phyloP scores from a whole-genome alignment of 2,113 vertebrate genomes.

The Eira barbara region DNA sequence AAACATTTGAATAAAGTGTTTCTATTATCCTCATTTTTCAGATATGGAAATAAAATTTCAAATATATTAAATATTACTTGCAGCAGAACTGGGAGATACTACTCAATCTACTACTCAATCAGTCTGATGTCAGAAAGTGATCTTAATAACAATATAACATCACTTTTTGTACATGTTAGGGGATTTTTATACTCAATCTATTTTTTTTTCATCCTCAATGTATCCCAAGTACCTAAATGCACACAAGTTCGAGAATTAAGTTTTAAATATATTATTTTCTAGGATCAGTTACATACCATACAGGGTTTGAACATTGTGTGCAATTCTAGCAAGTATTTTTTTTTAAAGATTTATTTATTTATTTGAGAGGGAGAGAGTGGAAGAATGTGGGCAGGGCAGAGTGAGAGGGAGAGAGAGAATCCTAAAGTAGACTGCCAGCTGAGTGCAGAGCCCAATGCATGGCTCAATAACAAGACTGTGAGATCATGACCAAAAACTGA shows the following conservation, averaged over 20 bases:
- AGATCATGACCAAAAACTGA: neutral
- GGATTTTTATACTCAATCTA: neutral
- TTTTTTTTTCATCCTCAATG: neutral
- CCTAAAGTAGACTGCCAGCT: neutral
- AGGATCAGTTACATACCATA: neutral
- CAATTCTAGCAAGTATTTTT: neutral
- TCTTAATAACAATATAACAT: neutral
- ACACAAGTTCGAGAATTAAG: neutral
- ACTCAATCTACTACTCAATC: neutral
- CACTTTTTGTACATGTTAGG: neutral
- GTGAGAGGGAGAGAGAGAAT: neutral
- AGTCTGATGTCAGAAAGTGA: neutral
- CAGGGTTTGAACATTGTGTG: neutral
- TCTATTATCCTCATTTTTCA: neutral
- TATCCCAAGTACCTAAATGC: neutral
- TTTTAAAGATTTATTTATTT: neutral
- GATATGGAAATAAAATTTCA: neutral
- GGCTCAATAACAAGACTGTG: neutral
- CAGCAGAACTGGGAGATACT: neutral
- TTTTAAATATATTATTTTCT: neutral
- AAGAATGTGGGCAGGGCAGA: neutral
- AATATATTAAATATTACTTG: neutral
- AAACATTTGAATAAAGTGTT: neutral
- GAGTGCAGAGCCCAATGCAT: neutral
- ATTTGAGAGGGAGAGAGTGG: neutral